Evolutionary conservation across 37 sponge, comb jelly and placozoan species (phyloP).

Genomic region (Dysidea cf. avara): DNA sequence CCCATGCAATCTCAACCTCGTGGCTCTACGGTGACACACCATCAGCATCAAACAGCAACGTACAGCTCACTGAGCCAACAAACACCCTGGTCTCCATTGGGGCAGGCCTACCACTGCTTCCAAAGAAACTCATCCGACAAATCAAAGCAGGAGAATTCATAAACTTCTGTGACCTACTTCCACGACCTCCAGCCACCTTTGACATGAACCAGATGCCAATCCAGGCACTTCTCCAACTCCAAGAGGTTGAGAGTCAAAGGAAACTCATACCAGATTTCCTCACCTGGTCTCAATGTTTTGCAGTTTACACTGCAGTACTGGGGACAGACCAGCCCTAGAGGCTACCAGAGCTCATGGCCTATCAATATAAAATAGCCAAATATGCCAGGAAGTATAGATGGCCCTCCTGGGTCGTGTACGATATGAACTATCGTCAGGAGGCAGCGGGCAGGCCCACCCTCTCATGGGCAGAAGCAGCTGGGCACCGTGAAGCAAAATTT

Average conservation of each 20-base stretch:
- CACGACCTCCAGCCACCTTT: neutral
- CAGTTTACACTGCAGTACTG: constrained; percentile 11
- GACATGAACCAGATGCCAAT: constrained; percentile 34
- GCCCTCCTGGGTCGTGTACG: no score
- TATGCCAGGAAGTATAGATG: no score
- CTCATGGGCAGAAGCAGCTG: no score
- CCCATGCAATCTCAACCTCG: no score
- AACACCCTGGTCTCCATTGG: constrained; percentile 18
- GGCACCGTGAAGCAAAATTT: no score
- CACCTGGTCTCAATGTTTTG: constrained; percentile 55
- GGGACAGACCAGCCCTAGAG: constrained; percentile 3
- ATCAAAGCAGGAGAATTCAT: no score
- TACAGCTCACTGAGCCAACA: no score
- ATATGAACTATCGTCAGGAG: constrained; percentile 44
- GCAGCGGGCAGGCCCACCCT: constrained; percentile 1
- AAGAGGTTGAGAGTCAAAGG: no score
- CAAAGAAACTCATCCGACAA: no score
- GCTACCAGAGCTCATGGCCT: constrained; percentile 28
- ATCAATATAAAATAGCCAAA: constrained; percentile 17
- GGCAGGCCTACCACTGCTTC: constrained; percentile 22
- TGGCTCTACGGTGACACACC: no score
- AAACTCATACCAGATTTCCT: constrained; percentile 32
- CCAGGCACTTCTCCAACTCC: constrained; percentile 32
- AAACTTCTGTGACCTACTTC: constrained; percentile 41
- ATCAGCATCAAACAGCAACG: no score